Evolutionary conservation across 2,888 invertebrate species (phyloP), one percentile per base, ranked within the genome.

Genomic region (Drosophila infuscata): DNA sequence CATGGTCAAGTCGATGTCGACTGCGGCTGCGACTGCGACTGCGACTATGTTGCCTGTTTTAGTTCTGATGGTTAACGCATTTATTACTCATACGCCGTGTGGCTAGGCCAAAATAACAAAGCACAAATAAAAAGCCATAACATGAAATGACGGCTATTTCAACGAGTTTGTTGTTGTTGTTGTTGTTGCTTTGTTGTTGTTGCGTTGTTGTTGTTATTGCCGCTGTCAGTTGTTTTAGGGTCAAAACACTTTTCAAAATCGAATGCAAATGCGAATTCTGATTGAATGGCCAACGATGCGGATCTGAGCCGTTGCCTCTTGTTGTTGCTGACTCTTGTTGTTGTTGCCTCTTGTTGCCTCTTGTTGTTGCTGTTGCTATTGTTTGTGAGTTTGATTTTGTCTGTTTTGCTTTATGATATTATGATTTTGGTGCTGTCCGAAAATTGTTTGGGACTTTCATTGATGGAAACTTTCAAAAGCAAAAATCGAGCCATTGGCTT

Each of bases 381-480:
- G 59, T 52, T 67, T 64, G 49, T 38, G 65, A 33, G 70, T 67
- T 58, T 15, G 49, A 25, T 25, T 58, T 67, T n/a, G 20, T 66
- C 46, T 48, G 46, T 64, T 67, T 53, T 25, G 46, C 46, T 46
- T 72, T 76, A 76, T 76, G 66, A 66, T 59, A 63, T 76, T 67
- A 66, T 71, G 66, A 32, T 70, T 62, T 61, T 52, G 56, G 48
- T 41, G 52, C n/a, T 64, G 53, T 60, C 38, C 32, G 43, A 58
- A 52, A 59, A 36, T 59, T 59, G 60, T 63, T 17, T 58, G 52
- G 70, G 88, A 89, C 85, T 85, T 85, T 85, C 85, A 85, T 85
- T 85, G 89, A 85, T 89, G 78, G 89, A 89, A 89, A 85, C 89
- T 89, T 85, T 85, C 85, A 84, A 89, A 75, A 82, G 63, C 57